Evolutionary conservation across 2,113 vertebrate species (phyloP), one percentile per base, ranked within the genome.

Genomic region (Glaucidium brasilianum): DNA sequence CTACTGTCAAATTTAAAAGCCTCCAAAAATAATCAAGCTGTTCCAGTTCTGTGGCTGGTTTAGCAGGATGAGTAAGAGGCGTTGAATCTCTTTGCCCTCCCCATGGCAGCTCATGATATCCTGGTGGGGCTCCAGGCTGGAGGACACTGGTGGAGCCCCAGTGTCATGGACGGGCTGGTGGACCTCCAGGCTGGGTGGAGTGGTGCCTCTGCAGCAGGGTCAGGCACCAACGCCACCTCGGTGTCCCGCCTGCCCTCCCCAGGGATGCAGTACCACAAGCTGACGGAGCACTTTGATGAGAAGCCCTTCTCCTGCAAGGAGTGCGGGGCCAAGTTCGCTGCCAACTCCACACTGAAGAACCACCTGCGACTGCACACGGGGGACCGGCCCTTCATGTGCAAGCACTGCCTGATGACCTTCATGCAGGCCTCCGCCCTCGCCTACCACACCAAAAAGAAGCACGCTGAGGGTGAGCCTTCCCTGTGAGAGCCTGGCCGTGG

Each of bases 391-490:
- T 99, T 99, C 96, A 76, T 78, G 88, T 99, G 99, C 97, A 99
- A 98, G 94, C 99, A 99, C 96, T 99, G 99, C 30, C 98, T 98
- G 86, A 98, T 99, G 98, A 98, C 98, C 90, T 99, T 99, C 94
- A 98, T 98, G 4, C 99, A 99, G 94, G 99, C 99, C 8, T 99
- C 98, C 0, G 99, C 99, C 5, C 98, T 99, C 1, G 98, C 99
- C 30, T 99, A 99, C 91, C 99, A 99, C 98, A 99, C 98, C 94
- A 99, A 99, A 97, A 99, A 98, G 98, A 98, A 99, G 93, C 99
- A 99, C 8, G 98, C 98, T 0, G 99, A 99, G 95, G 99, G 99
- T 99, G 95, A 85, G 71, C 52, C 16, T 2, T 12, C 52, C n/a
- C 23, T 1, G 3, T 0, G 3, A 64, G 39, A 69, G 66, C 37